Conservation (phyloP, 1,140 invertebrate genomes). For the Ceratosolen fusciceps region DNA sequence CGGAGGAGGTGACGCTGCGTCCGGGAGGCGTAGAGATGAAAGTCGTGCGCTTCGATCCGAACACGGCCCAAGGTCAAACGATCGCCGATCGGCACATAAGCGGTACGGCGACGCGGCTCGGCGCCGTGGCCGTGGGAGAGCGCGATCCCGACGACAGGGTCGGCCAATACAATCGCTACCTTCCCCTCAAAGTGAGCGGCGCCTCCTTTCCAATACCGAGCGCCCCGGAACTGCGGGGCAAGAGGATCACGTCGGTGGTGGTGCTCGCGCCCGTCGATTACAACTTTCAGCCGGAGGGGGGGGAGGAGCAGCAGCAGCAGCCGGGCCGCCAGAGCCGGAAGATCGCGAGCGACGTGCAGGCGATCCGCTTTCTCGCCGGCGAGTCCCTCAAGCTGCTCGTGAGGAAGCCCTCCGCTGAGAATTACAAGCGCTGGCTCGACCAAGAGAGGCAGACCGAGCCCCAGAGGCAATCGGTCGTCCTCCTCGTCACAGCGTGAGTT, state of each 20-base stretch:
- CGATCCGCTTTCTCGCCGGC: slow-evolving; percentile 74
- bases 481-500: slow-evolving; percentile 84
- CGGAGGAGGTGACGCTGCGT: slow-evolving; percentile 69
- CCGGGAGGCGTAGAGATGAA: slow-evolving; percentile 84
- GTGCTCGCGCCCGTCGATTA: slow-evolving; percentile 85
- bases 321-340: slow-evolving; percentile 58
- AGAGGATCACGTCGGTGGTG: slow-evolving; percentile 84
- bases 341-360: slow-evolving; percentile 65
- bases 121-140: slow-evolving; percentile 79
- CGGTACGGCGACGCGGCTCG: slow-evolving; percentile 80
- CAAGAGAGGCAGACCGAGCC: slow-evolving; percentile 80
- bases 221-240: slow-evolving; percentile 79
- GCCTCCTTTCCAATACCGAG: slow-evolving; percentile 87
- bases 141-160: slow-evolving; percentile 60
- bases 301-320: no score
- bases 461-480: slow-evolving; percentile 82
- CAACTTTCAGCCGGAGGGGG: slow-evolving; percentile 67
- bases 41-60: slow-evolving; percentile 84
- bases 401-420: slow-evolving; percentile 81
- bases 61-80: slow-evolving; percentile 79
- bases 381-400: slow-evolving; percentile 82
- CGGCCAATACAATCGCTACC: slow-evolving; percentile 84
- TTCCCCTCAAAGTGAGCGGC: slow-evolving; percentile 86
- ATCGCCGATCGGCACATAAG: slow-evolving; percentile 81
- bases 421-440: slow-evolving; percentile 85